phyloP scores from a whole-genome alignment of 2,113 vertebrate genomes.

The Paralichthys olivaceus region DNA sequence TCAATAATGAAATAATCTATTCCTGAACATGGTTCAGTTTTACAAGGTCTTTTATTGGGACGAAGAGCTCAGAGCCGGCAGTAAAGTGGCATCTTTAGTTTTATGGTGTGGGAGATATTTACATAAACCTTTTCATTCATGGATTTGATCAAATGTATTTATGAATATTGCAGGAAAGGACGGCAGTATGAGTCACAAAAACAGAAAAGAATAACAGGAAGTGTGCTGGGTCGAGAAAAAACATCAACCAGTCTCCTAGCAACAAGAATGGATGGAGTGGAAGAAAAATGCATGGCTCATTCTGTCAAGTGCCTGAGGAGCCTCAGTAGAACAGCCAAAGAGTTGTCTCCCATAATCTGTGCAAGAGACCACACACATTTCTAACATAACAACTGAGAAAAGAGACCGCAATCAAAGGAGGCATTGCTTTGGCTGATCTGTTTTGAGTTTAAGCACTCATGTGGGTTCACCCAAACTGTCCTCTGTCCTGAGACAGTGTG shows the following conservation, averaged over 20 bases:
- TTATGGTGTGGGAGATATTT: neutral
- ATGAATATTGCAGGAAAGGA: slow-evolving; percentile 10
- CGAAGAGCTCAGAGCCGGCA: neutral
- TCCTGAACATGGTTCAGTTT: neutral
- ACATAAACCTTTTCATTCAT: neutral
- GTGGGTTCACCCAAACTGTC: neutral
- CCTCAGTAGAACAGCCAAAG: slow-evolving; percentile 58
- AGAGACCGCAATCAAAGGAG: slow-evolving; percentile 28
- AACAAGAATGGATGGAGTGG: slow-evolving; percentile 68
- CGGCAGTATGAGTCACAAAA: slow-evolving; percentile 23
- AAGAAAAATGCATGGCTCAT: slow-evolving; percentile 63
- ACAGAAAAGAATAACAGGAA: slow-evolving; percentile 48
- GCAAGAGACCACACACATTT: slow-evolving; percentile 51
- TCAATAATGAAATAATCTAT: neutral
- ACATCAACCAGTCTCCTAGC: slow-evolving; percentile 73
- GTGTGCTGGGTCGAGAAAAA: slow-evolving; percentile 51
- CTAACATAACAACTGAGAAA: slow-evolving; percentile 27
- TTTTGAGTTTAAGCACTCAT: neutral
- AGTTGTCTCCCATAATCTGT: slow-evolving; percentile 54
- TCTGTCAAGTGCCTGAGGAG: slow-evolving; percentile 61
- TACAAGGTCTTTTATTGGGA: neutral
- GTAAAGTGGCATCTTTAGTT: neutral
- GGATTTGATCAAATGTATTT: slow-evolving; percentile 2
- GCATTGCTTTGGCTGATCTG: neutral
- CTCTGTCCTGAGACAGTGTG: neutral